Base-by-base conservation (phyloP, 2,113 vertebrate species). In the Numenius arquata region DNA sequence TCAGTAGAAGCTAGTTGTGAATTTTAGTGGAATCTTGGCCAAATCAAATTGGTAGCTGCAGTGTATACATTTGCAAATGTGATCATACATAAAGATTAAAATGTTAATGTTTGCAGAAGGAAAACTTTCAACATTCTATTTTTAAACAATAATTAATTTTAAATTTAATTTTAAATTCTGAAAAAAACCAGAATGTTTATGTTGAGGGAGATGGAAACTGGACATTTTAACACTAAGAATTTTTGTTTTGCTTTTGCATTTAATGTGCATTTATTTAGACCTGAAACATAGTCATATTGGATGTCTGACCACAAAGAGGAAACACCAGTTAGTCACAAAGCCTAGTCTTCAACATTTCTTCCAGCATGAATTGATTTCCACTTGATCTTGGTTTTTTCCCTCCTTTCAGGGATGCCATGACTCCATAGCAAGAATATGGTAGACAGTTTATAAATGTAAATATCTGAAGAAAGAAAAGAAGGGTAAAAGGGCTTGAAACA, bases 311-410 rank as follows among this genome's bases (percentile, higher is more conserved):
- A 72, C 70, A 85, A n/a, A 89, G 12, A 90, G 15, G 23, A 88
- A 56, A 23, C 0, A 0, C 5, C 38, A 26, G 15, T 86, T 88
- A 14, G 32, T 82, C 65, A 68, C 15, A 80, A 40, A 62, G 10
- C 8, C 15, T 34, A 26, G 20, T n/a, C 11, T 74, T 75, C 89
- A 85, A 30, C 11, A 36, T 73, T 73, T 79, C 41, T 93, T 93
- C 94, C 66, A 45, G 18, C 38, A 9, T 93, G 63, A 93, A 93
- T 65, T 88, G 50, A 89, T 96, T 96, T 96, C 45, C 15, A 73
- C 85, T 95, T 50, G 34, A 89, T 86, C 32, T 71, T 73, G 22
- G 23, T 88, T 91, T 81, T 91, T 67, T 23, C 29, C 11, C 12
- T 70, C 20, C 8, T 88, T 73, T 86, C 63, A 70, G 41, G 85